A percentile compares a stretch with the other conserved stretches of the same genome.
Conservation (phyloP, 2,113 vertebrate species). For the Tetrao urogallus region DNA sequence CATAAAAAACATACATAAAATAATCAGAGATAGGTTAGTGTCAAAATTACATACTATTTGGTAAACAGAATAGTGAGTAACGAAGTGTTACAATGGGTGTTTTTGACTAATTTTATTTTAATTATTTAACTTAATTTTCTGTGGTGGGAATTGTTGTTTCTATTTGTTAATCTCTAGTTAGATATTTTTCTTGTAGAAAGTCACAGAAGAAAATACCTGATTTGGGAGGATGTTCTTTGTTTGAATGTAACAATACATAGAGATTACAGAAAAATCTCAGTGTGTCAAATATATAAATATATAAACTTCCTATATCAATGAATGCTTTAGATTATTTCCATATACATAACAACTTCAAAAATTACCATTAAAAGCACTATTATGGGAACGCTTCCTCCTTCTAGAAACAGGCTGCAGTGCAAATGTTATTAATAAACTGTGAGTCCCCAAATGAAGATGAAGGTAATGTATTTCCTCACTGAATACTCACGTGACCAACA, state of each 20-base stretch:
- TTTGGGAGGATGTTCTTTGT: not conserved
- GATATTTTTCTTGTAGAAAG: not conserved
- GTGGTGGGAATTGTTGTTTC: not conserved
- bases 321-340: constrained; percentile 13
- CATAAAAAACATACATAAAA: not conserved
- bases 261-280: not conserved
- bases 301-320: not conserved
- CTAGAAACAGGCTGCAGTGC: not conserved
- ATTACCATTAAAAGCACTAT: not conserved
- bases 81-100: not conserved
- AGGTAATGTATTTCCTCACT: not conserved
- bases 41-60: not conserved
- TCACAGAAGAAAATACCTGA: not conserved
- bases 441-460: not conserved
- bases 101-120: not conserved
- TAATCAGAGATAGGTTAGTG: not conserved
- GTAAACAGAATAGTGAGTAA: not conserved
- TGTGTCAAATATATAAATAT: not conserved
- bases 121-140: not conserved
- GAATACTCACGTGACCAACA: not conserved
- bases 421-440: not conserved
- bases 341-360: constrained; percentile 14
- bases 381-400: not conserved
- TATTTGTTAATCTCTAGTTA: not conserved
- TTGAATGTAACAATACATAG: not conserved